Evolutionary conservation across 2,797 vertebrate species (phyloP).

Genomic region (Acrossocheilus fasciatus): DNA sequence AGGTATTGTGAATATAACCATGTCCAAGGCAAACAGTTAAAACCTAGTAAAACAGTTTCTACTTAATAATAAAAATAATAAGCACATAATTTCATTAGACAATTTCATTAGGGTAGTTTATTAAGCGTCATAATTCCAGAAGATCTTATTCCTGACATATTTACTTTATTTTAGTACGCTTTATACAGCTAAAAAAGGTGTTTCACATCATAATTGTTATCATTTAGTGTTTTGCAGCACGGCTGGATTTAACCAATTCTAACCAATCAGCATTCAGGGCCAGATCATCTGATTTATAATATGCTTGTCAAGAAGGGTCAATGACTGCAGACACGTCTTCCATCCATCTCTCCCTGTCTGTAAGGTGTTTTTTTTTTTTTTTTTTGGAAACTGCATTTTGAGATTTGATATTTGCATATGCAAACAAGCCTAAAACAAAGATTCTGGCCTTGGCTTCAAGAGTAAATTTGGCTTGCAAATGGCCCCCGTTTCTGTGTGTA

Average conservation of each 20-base stretch:
- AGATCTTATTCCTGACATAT: no score
- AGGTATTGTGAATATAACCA: not conserved
- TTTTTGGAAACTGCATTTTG: slow-evolving; percentile 19
- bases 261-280: not conserved
- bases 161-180: not conserved
- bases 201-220: not conserved
- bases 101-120: not conserved
- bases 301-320: not conserved
- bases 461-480: slow-evolving; percentile 51
- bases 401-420: slow-evolving; percentile 42
- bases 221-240: not conserved
- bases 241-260: not conserved
- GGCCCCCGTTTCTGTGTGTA: slow-evolving; percentile 9
- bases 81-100: not conserved
- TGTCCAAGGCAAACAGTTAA: not conserved
- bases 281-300: not conserved
- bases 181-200: not conserved
- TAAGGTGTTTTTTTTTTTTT: not conserved
- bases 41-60: not conserved
- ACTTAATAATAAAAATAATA: not conserved
- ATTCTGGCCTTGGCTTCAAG: slow-evolving; percentile 24
- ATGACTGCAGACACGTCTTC: not conserved
- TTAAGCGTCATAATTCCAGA: not conserved
- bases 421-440: slow-evolving; percentile 44
- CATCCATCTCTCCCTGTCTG: not conserved